Conservation (phyloP, 2,113 vertebrate species). For the Dipodomys merriami region DNA sequence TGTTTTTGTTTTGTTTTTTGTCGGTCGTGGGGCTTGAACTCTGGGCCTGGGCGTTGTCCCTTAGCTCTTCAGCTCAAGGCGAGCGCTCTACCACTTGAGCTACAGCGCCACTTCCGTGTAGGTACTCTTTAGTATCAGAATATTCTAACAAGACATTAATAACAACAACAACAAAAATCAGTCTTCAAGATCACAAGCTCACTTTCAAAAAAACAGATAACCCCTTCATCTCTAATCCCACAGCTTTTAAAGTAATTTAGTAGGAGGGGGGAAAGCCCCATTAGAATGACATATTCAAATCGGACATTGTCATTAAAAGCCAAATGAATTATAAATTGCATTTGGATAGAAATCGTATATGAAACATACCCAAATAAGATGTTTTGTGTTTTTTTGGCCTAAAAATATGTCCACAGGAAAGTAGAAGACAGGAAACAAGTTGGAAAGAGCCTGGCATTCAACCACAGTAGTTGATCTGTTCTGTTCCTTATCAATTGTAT, state of each 20-base stretch:
- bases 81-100: too few species aligned
- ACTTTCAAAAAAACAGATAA: not conserved
- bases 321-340: not conserved
- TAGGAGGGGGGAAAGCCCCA: not conserved
- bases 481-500: not conserved
- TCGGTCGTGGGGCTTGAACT: too few species aligned
- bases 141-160: too few species aligned
- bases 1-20: too few species aligned
- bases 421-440: not conserved
- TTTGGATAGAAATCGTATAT: not conserved
- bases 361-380: not conserved
- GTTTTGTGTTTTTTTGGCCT: not conserved
- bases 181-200: not conserved
- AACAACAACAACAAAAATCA: too few species aligned
- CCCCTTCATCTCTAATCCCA: not conserved
- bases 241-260: not conserved
- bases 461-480: not conserved
- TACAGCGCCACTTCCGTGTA: too few species aligned
- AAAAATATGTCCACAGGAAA: not conserved
- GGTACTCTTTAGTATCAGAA: not conserved
- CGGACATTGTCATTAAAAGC: not conserved
- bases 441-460: not conserved
- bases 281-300: not conserved
- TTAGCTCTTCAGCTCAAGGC: too few species aligned
- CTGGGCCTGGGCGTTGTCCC: too few species aligned